Evolutionary conservation across 2,113 vertebrate species (phyloP).

Genomic region (Burhinus bistriatus): DNA sequence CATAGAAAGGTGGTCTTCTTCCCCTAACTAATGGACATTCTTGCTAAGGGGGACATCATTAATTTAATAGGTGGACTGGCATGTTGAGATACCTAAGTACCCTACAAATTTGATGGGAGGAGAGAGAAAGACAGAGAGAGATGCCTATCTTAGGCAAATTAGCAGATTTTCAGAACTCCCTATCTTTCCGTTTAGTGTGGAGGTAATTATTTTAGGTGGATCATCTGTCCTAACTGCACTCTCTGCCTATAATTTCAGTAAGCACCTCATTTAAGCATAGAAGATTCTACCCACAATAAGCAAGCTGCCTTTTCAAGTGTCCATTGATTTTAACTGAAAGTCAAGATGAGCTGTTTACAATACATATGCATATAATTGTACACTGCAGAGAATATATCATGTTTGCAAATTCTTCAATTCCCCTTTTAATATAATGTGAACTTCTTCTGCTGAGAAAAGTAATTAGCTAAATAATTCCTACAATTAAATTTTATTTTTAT

Average conservation of each 20-base stretch:
- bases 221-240: not conserved
- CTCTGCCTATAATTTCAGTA: not conserved
- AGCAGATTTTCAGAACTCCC: not conserved
- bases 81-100: not conserved
- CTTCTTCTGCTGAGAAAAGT: not conserved
- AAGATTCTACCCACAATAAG: not conserved
- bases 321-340: slow-evolving; percentile 62
- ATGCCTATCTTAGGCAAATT: not conserved
- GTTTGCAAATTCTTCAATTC: slow-evolving; percentile 41
- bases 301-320: slow-evolving; percentile 43
- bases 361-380: slow-evolving; percentile 35
- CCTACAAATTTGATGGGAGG: not conserved
- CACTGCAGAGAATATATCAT: slow-evolving; percentile 32
- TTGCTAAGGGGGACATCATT: not conserved
- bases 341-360: slow-evolving; percentile 52
- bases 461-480: slow-evolving; percentile 44
- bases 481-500: slow-evolving; percentile 53
- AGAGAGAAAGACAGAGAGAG: not conserved
- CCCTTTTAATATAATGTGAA: slow-evolving; percentile 25
- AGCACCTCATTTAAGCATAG: not conserved
- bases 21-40: not conserved
- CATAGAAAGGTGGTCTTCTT: not conserved
- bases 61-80: not conserved
- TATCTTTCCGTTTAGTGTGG: not conserved
- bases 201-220: not conserved